Evolutionary conservation across 2,113 vertebrate species (phyloP), one percentile per base, ranked within the genome.

Genomic region (Lamprologus speciosus): DNA sequence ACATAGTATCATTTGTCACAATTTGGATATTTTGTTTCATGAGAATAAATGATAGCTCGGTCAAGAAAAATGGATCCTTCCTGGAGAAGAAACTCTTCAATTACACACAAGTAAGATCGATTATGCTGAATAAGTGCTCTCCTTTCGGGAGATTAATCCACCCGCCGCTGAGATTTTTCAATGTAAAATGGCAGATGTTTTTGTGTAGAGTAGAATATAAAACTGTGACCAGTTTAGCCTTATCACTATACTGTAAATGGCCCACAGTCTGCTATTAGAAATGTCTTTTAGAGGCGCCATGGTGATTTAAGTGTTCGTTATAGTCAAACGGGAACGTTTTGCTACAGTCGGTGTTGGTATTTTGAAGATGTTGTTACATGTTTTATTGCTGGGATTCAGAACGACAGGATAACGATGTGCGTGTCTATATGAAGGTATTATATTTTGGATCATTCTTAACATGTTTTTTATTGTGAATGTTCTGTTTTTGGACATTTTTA

Each of bases 151-250:
- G 65, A 86, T 47, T 31, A 68, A 84, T 83, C 40, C 83, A 17
- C 65, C 65, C 26, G 88, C 92, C 87, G 53, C 89, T 90, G 91
- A 94, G 92, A 91, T 93, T 95, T 81, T 91, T 91, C 81, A 31
- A 85, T 94, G 93, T 94, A 88, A 91, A 91, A 92, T 90, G 89
- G 80, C 84, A 89, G 85, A 83, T 93, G 92, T 91, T 87, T 90
- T 88, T 91, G 93, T 94, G 91, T 93, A 93, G 92, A 90, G 80
- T 94, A 94, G 94, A 88, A 83, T 88, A 89, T 90, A 26, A 89
- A 92, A 92, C 95, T 95, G 94, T 94, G 94, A 94, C 93, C 95
- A 93, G 92, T 93, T 90, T 93, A 93, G 95, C 94, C 95, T 94
- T 95, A 94, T 91, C 83, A 85, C 87, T 91, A 86, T 91, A 75